Evolutionary conservation across 2,888 invertebrate genomes (phyloP).

Genomic region (Ectemnius continuus): DNA sequence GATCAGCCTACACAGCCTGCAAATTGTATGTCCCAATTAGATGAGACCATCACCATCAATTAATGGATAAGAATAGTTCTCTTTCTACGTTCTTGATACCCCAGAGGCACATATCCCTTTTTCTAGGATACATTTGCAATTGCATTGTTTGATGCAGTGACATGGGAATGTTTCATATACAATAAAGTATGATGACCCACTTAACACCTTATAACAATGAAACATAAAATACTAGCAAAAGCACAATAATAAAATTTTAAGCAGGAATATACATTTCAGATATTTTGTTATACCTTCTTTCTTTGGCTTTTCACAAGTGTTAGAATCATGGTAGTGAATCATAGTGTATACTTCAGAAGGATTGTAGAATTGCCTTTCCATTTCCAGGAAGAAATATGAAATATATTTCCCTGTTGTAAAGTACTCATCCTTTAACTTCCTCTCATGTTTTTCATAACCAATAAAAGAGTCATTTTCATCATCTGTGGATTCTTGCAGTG

Average conservation of each 20-base stretch:
- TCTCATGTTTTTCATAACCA: slow-evolving; percentile 58
- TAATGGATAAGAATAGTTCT: neutral
- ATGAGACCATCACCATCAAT: slow-evolving; percentile 5
- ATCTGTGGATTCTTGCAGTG: slow-evolving; percentile 61
- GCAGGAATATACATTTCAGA: slow-evolving; percentile 29
- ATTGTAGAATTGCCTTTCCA: slow-evolving; percentile 72
- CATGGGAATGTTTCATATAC: slow-evolving; percentile 7
- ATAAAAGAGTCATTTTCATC: slow-evolving; percentile 62
- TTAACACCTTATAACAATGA: slow-evolving; percentile 36
- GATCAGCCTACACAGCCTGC: slow-evolving; percentile 10
- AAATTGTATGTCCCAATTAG: slow-evolving; percentile 10
- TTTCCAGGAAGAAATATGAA: slow-evolving; percentile 72
- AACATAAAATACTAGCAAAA: slow-evolving; percentile 53
- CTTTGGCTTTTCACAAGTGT: slow-evolving; percentile 54
- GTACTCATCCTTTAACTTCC: slow-evolving; percentile 67
- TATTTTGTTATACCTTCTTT: slow-evolving; percentile 63
- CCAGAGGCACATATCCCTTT: neutral
- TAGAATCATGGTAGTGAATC: slow-evolving; percentile 66
- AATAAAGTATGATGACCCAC: slow-evolving; percentile 31
- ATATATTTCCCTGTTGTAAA: slow-evolving; percentile 73
- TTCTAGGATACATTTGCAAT: too few species aligned
- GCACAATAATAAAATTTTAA: slow-evolving; percentile 53
- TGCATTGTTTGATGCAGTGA: too few species aligned
- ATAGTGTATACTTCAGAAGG: slow-evolving; percentile 69
- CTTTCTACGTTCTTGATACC: neutral